Conservation (phyloP, 2,888 invertebrate genomes). For the Cerceris ruficornis region DNA sequence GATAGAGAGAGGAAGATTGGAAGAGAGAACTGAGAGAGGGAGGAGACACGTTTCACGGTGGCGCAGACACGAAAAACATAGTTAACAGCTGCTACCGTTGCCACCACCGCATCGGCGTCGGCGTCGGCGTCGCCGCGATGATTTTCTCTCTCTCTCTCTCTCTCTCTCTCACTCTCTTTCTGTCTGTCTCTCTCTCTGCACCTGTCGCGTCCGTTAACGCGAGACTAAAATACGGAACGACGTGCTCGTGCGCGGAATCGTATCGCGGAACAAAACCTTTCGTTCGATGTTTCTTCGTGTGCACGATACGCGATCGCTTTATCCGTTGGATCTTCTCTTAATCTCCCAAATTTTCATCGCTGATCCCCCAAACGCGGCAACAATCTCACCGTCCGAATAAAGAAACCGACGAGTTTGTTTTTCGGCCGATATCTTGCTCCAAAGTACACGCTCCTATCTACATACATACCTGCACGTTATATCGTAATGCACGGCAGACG, state of each 20-base stretch:
- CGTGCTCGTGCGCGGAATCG: conserved; percentile 49
- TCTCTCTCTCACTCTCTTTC: not conserved
- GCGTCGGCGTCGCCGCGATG: conserved; percentile 33
- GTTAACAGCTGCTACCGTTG: conserved; percentile 60
- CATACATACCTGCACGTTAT: no score
- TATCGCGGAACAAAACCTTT: conserved; percentile 41
- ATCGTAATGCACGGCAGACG: no score
- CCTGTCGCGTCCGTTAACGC: conserved; percentile 78
- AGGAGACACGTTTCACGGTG: conserved; percentile 48
- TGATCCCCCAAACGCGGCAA: not conserved
- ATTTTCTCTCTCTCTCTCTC: conserved; percentile 18
- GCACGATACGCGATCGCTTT: not conserved
- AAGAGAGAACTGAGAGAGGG: not conserved
- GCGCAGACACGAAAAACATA: conserved; percentile 63
- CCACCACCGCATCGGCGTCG: conserved; percentile 32
- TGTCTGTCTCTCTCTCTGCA: conserved; percentile 55
- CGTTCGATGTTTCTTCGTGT: conserved; percentile 14
- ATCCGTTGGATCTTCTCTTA: not conserved
- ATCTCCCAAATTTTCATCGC: no score
- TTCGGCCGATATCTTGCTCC: no score
- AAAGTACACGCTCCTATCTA: no score
- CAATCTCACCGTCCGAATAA: not conserved
- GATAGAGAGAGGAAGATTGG: not conserved
- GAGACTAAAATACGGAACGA: conserved; percentile 69
- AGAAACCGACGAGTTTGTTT: no score